Conservation (phyloP, 37 sponge, comb jelly and placozoan genomes). For the Axinella damicornis region DNA sequence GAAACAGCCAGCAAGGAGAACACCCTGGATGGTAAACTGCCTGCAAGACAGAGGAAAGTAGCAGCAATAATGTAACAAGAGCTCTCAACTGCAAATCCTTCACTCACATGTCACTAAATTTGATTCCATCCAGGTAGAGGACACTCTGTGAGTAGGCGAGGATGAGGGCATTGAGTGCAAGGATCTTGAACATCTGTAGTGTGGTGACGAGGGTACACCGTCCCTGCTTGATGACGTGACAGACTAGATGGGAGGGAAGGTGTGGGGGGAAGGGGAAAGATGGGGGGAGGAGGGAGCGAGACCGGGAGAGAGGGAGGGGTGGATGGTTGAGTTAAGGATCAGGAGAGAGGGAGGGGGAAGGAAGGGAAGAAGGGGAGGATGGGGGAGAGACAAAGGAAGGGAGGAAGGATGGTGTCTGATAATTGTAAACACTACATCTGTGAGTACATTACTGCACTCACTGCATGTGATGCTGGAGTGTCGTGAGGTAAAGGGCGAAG, state of each 20-base stretch:
- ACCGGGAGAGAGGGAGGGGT: neutral
- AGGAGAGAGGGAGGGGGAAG: neutral
- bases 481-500: slow-evolving; percentile 96
- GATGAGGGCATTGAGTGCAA: slow-evolving; percentile 97
- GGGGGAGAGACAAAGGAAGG: no score
- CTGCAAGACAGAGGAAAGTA: slow-evolving; percentile 37
- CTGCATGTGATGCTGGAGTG: slow-evolving; percentile 84
- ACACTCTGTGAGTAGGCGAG: slow-evolving; percentile 98
- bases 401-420: no score
- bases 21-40: slow-evolving; percentile 94
- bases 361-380: neutral
- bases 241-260: slow-evolving; percentile 41
- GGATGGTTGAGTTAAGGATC: no score
- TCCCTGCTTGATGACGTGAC: slow-evolving; percentile 93
- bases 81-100: neutral
- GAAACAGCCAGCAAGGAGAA: slow-evolving; percentile 94
- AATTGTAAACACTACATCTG: no score
- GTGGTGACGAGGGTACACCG: slow-evolving; percentile 98
- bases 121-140: slow-evolving; percentile 96
- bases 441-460: slow-evolving; percentile 33
- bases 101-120: slow-evolving; percentile 96
- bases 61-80: no score
- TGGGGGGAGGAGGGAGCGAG: neutral
- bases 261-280: neutral
- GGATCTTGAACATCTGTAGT: slow-evolving; percentile 99